Evolutionary conservation across 2,797 vertebrate genomes (phyloP), one percentile per base, ranked within the genome.

Genomic region (Petrocephalus schoutedeni): DNA sequence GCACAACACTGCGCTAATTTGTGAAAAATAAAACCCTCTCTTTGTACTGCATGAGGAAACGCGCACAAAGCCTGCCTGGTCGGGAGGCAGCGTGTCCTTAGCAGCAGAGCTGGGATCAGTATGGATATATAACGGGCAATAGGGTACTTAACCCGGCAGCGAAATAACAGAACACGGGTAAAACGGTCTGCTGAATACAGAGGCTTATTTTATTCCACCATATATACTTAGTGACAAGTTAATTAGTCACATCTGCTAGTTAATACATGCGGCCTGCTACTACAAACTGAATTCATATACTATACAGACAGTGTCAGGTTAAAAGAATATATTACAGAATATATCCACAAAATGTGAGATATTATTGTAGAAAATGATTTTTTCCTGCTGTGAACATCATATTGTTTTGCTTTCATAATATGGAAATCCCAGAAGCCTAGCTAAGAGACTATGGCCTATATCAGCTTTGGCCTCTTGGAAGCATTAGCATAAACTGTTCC

Each of bases 21-120:
- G 89, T 71, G 91, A 93, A 93, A 89, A 94, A 91, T 53, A 87
- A 92, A 94, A 89, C 92, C 89, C 80, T 86, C 87, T 90, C 90
- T 92, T 89, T 91, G 90, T 90, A 74, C 87, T 86, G 74, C 64
- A 89, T n/a, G 88, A 92, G 89, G 89, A 92, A 89, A 45, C 87
- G 21, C 89, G 87, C 87, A 94, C 91, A 94, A 94, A 88, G 92
- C 90, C 90, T 93, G 90, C 91, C 71, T 90, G 92, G 91, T 92
- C 53, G 89, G 84, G 71, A 86, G 88, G 87, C 88, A 88, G 85
- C 86, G 61, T 77, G 77, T 89, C 89, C 88, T 80, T 80, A n/a
- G 36, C 74, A 80, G 28, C 80, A 28, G 80, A 51, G 9, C 23
- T 54, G n/a, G 80, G 51, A 51, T 84, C 51, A 23, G n/a, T 51